A percentile compares a stretch with the other conserved stretches of the same genome.
Conservation (phyloP, 2,888 invertebrate species). For the Beris chalybata region DNA sequence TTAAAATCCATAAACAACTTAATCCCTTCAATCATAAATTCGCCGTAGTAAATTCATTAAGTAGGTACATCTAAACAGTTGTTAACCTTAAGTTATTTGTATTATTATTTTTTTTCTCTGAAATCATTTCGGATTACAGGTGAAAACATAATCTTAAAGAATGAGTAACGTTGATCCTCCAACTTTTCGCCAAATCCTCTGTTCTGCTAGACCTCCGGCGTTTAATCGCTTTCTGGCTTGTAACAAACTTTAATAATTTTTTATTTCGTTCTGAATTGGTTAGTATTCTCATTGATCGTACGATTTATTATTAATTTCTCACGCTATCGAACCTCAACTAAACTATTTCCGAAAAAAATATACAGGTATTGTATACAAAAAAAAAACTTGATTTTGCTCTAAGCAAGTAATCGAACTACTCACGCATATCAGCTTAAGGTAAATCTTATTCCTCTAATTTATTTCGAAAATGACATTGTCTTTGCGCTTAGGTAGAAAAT, state of each 20-base stretch:
- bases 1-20: too few species aligned
- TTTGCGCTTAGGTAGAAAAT: slow-evolving; percentile 14
- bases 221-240: slow-evolving; percentile 25
- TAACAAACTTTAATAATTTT: slow-evolving; percentile 20
- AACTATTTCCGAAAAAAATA: too few species aligned
- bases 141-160: too few species aligned
- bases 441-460: slow-evolving; percentile 12
- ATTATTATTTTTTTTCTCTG: too few species aligned
- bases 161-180: too few species aligned
- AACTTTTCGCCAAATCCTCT: too few species aligned
- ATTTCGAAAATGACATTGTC: slow-evolving; percentile 28
- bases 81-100: too few species aligned
- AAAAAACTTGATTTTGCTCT: slow-evolving; percentile 11
- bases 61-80: too few species aligned
- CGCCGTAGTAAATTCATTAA: too few species aligned
- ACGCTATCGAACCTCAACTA: slow-evolving; percentile 23
- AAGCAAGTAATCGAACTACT: slow-evolving; percentile 26
- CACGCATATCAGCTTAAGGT: slow-evolving; percentile 11
- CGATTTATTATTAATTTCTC: slow-evolving; percentile 27
- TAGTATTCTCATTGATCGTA: slow-evolving; percentile 20
- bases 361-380: neutral
- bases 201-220: slow-evolving; percentile 18
- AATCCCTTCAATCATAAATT: too few species aligned
- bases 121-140: too few species aligned
- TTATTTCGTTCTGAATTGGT: slow-evolving; percentile 21